Percentiles rank a stretch among this genome's conserved stretches.
These are phyloP conservation scores for Arctia plantaginis DNA, from an alignment of 2,888 invertebrate species.

Conservation along the genomic window DNA sequence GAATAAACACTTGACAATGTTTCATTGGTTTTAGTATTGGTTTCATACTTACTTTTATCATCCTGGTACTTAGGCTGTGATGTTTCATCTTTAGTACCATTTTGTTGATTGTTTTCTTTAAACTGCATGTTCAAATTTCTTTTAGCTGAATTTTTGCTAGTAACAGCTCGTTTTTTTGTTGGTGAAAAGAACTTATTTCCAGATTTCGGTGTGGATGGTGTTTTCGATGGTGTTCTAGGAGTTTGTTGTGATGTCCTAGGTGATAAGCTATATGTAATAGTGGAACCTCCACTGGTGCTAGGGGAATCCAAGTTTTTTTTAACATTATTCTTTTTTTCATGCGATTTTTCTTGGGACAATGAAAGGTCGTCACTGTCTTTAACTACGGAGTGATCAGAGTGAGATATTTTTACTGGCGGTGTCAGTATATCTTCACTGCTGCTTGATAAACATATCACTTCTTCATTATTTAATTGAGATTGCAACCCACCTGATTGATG, in stretches of 20 bases:
- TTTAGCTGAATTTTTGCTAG: slow-evolving; percentile 59
- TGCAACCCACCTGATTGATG: neutral
- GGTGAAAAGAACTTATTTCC: slow-evolving; percentile 71
- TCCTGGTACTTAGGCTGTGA: slow-evolving; percentile 60
- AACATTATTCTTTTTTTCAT: neutral
- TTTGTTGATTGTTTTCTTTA: slow-evolving; percentile 24
- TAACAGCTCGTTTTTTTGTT: slow-evolving; percentile 64
- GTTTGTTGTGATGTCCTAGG: slow-evolving; percentile 20
- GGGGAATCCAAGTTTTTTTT: neutral
- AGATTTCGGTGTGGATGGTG: slow-evolving; percentile 48
- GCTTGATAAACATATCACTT: slow-evolving; percentile 62
- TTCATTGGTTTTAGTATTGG: neutral
- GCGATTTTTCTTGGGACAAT: neutral
- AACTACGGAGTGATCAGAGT: neutral
- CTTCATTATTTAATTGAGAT: slow-evolving; percentile 18
- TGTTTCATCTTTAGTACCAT: slow-evolving; percentile 38
- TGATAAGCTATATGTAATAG: slow-evolving; percentile 39
- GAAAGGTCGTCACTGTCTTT: neutral
- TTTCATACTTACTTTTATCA: slow-evolving; percentile 77
- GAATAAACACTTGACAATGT: neutral
- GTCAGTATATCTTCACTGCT: slow-evolving; percentile 23
- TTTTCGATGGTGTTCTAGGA: slow-evolving; percentile 40
- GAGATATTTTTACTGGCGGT: slow-evolving; percentile 1
- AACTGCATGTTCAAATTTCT: slow-evolving; percentile 59
- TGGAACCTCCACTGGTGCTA: slow-evolving; percentile 20